A percentile compares a stretch with the other conserved stretches of the same genome.
phyloP scores from a whole-genome alignment of 2,888 invertebrate species.

The Halictus ligatus region DNA sequence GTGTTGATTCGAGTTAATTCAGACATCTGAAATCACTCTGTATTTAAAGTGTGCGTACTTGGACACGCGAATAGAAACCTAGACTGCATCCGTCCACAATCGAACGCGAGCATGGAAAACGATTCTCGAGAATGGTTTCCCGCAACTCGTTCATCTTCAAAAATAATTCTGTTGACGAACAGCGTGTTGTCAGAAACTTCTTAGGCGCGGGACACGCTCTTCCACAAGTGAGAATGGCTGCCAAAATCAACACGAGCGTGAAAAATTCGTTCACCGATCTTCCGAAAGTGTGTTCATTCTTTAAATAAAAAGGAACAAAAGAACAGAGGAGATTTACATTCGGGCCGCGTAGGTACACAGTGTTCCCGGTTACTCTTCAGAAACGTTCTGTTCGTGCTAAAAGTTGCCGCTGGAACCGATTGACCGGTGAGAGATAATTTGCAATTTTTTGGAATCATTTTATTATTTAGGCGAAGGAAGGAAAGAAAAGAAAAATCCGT shows the following conservation, averaged over 20 bases:
- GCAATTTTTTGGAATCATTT: no score
- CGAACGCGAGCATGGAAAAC: neutral
- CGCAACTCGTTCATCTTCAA: neutral
- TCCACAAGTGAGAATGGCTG: neutral
- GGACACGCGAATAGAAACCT: no score
- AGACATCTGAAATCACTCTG: neutral
- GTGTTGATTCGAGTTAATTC: neutral
- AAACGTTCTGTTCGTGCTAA: no score
- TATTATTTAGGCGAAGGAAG: fast-evolving
- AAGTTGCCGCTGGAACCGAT: no score
- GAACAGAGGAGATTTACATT: neutral
- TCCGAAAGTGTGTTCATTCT: neutral
- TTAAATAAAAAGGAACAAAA: neutral
- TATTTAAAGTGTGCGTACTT: no score
- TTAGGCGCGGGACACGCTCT: neutral
- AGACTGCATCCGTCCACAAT: neutral
- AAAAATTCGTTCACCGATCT: neutral
- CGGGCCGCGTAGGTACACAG: no score
- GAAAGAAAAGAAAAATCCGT: neutral
- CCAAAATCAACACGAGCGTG: neutral
- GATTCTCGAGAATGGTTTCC: neutral
- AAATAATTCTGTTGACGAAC: neutral
- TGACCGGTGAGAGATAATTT: no score
- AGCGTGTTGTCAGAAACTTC: neutral
- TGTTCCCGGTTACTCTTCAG: no score